phyloP scores from a whole-genome alignment of 2,797 vertebrate species.

The Florisuga fusca region DNA sequence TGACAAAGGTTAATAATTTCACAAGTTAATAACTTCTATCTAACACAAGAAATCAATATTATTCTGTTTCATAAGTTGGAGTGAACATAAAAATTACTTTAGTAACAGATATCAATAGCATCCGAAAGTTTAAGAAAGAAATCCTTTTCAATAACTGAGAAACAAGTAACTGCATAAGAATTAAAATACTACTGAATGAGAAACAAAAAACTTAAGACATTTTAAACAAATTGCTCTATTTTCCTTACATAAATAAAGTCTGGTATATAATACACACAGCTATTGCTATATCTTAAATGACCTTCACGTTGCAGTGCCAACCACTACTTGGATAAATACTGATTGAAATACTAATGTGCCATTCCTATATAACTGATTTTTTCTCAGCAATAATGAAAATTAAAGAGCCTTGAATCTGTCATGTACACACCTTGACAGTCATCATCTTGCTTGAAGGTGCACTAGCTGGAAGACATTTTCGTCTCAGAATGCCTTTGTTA shows the following conservation, averaged over 20 bases:
- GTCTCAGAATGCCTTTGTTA: not conserved
- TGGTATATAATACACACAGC: not conserved
- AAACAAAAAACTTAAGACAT: not conserved
- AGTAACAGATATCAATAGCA: not conserved
- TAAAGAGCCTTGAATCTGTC: not conserved
- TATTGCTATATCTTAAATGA: not conserved
- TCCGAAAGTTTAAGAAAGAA: not conserved
- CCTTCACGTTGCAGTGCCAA: not conserved
- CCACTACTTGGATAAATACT: not conserved
- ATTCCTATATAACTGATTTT: not conserved
- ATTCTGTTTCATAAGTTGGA: not conserved
- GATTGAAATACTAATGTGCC: not conserved
- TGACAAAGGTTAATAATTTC: constrained; percentile 22
- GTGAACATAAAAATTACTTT: not conserved
- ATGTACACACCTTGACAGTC: not conserved
- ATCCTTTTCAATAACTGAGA: not conserved
- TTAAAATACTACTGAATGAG: not conserved
- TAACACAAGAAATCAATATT: constrained; percentile 8
- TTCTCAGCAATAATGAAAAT: not conserved
- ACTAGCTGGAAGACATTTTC: constrained; percentile 13
- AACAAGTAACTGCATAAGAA: not conserved
- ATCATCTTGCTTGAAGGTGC: not conserved
- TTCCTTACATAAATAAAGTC: not conserved
- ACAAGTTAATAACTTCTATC: constrained; percentile 2
- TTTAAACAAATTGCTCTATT: not conserved